Base-by-base conservation (phyloP, 2,113 vertebrate genomes). In the Mormoops blainvillei region DNA sequence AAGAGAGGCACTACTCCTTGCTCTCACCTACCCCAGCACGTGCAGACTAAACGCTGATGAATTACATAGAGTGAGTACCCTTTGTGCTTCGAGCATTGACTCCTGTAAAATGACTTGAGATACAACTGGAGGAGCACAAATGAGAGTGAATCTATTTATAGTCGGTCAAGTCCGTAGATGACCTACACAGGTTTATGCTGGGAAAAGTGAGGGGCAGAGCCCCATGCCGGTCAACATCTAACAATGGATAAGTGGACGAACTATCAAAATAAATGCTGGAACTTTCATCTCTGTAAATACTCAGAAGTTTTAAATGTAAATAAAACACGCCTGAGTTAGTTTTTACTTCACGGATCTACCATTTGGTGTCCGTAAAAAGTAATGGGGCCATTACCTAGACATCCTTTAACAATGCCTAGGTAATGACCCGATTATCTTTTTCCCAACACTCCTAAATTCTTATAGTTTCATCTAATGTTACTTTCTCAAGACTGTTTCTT, bases 301-400 rank as follows among this genome's bases (percentile, higher is more conserved):
- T 77, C 38, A 31, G 7, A 48, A 74, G n/a, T 76, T 76, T 74
- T 80, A 12, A 56, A 6, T 50, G 0, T n/a, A 89, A 89, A 54
- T 33, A 78, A 86, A 73, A 77, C 80, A 52, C n/a, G 84, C 52
- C 31, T 14, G 9, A 76, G 4, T 93, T 48, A 77, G 43, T 48
- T 92, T 94, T 94, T 22, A 94, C 28, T 89, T 95, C 61, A 56
- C 20, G 65, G n/a, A 86, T 58, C 58, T 68, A 63, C 50, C 52
- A 45, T 50, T 84, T 16, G 24, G n/a, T 54, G 19, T 68, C 77
- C 28, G 88, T 12, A 77, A 33, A 76, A 77, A 50, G 48, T 20
- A 52, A 10, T 3, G 2, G 31, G 74, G 48, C 48, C 48, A n/a
- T n/a, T 52, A 22, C 74, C 31, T 52, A n/a, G 31, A n/a, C 48